These are phyloP conservation scores for Phengaris alcon DNA, from an alignment of 2,888 invertebrate species.

Conservation along the genomic window DNA sequence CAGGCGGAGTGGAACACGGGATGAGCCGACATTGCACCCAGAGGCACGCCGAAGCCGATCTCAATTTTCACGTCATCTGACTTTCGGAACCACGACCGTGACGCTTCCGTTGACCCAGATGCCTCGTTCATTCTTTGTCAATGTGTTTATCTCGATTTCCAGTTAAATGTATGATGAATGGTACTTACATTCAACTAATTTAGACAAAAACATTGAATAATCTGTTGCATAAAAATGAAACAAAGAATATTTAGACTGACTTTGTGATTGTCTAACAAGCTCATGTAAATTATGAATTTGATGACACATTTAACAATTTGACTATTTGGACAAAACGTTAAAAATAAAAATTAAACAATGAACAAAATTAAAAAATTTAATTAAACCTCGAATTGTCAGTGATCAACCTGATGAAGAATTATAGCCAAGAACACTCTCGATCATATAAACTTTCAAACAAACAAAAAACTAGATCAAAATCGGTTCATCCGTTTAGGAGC, in stretches of 20 bases:
- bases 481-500: too few relatives aligned
- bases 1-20: conserved; percentile 77
- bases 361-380: too few relatives aligned
- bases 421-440: too few relatives aligned
- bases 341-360: too few relatives aligned
- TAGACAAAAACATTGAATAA: background rate
- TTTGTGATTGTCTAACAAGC: too few relatives aligned
- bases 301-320: too few relatives aligned
- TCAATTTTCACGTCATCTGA: conserved; percentile 79
- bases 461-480: too few relatives aligned
- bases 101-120: conserved; percentile 44
- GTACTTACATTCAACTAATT: conserved; percentile 22
- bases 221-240: background rate
- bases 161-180: background rate
- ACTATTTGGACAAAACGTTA: too few relatives aligned
- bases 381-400: too few relatives aligned
- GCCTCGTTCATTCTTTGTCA: conserved; percentile 61
- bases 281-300: too few relatives aligned
- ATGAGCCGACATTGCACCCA: conserved; percentile 74
- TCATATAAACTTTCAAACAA: too few relatives aligned
- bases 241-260: background rate
- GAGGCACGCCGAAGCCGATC: conserved; percentile 72
- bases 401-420: too few relatives aligned
- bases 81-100: conserved; percentile 55
- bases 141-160: background rate